Base-by-base conservation (phyloP, 1,140 invertebrate species). In the Phymastichus coffea region DNA sequence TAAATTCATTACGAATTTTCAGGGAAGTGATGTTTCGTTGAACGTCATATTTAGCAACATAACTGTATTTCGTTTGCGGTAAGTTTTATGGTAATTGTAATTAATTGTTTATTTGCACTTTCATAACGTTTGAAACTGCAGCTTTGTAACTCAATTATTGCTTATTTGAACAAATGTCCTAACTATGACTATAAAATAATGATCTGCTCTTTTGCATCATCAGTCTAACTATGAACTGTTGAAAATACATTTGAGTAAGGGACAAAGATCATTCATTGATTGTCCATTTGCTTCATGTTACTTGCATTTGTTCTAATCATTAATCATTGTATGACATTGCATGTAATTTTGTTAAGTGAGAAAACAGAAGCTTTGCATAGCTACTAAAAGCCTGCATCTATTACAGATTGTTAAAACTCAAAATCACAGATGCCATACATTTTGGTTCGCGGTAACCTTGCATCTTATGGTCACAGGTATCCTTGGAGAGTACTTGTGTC, bases 401-500 rank as follows among this genome's bases (percentile, higher is more conserved):
- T 56, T 55, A 49, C 37, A 61, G 44, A 51, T 70, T 64, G 66
- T 67, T 66, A 60, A 67, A 73, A 64, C 33, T 54, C 57, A 70
- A 63, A 67, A 72, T 69, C 66, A 76, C 75, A 77, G 73, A 92
- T 92, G 90, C 90, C 90, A 80, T 91, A 91, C 87, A 90, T 92
- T 84, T 84, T 92, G 81, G 89, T 92, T 70, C 84, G 89, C 76
- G 90, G 90, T 79, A 92, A 92, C 83, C 84, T 92, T 74, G 88
- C 88, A 73, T 91, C 89, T 47, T 92, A 91, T 75, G 87, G 87
- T 77, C 87, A 90, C 77, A 88, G 86, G 80, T 89, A 89, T 81
- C 89, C 89, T 75, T 91, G 89, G 89, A 84, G 88, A 77, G 89
- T 92, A 66, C 82, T 91, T 67, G 89, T 92, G 65, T 91, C 89